Conservation (phyloP, 2,888 invertebrate species). For the Zygogramma bicolorata region DNA sequence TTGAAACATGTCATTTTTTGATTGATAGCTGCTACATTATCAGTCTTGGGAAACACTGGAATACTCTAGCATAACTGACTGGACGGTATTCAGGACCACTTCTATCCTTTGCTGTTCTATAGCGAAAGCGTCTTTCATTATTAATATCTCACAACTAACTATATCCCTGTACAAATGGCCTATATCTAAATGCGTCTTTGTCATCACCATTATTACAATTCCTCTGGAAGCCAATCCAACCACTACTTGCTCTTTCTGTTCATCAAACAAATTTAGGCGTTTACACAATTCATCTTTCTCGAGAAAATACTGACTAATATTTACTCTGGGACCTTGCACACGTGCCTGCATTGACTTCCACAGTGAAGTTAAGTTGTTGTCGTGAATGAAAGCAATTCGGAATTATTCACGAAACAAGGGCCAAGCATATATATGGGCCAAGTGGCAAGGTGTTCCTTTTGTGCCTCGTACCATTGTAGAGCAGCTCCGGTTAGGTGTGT, state of each 20-base stretch:
- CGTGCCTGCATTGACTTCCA: constrained; percentile 1
- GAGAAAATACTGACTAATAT: constrained; percentile 8
- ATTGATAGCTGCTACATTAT: neutral
- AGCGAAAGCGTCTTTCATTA: neutral
- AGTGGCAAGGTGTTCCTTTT: neutral
- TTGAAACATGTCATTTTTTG: constrained; percentile 7
- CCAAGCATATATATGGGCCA: neutral
- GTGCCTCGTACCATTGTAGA: neutral
- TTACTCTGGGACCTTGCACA: neutral
- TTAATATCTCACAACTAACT: neutral
- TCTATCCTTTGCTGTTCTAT: neutral
- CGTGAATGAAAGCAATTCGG: neutral
- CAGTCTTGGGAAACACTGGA: neutral
- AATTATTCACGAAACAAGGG: neutral
- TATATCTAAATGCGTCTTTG: constrained; percentile 11
- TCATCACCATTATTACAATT: neutral
- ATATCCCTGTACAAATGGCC: constrained; percentile 3
- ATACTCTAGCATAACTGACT: neutral
- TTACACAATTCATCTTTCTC: constrained; percentile 11
- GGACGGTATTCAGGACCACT: neutral
- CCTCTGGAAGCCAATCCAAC: constrained; percentile 12
- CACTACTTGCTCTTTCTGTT: constrained; percentile 7
- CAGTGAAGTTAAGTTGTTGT: neutral
- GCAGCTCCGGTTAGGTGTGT: neutral
- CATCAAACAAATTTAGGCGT: constrained; percentile 2